Percentiles rank a stretch among this genome's conserved stretches.
These are phyloP conservation scores for Torymus aiolomorphi DNA, from an alignment of 2,888 invertebrate genomes.

Conservation along the genomic window DNA sequence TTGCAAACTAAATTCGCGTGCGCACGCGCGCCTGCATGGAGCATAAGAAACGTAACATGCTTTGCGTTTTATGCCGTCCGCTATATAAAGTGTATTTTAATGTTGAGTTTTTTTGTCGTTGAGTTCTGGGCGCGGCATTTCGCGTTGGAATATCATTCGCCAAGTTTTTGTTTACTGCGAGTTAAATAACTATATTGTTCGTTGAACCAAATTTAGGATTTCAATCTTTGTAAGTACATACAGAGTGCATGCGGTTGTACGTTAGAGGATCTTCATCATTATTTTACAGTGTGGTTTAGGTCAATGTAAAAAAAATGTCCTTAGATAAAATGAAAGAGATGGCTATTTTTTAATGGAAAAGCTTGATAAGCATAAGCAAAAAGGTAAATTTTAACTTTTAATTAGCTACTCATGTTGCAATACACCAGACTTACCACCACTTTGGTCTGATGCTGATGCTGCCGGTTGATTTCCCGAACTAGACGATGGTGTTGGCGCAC, in stretches of 20 bases:
- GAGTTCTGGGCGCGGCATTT: too few species aligned
- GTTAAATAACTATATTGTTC: background rate
- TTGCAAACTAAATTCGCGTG: conserved; percentile 33
- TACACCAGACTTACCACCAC: conserved; percentile 61
- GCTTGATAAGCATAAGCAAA: too few species aligned
- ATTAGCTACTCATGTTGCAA: too few species aligned
- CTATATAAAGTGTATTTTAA: conserved; percentile 25
- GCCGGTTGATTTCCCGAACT: conserved; percentile 62
- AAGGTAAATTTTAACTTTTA: conserved; percentile 2
- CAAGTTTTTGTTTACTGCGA: too few species aligned
- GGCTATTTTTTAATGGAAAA: too few species aligned
- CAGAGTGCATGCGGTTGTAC: too few species aligned
- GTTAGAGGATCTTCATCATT: too few species aligned
- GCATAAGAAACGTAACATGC: conserved; percentile 23
- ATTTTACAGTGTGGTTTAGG: too few species aligned
- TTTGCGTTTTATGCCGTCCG: conserved; percentile 19
- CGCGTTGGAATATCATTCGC: too few species aligned
- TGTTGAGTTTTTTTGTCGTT: background rate
- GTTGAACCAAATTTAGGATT: background rate
- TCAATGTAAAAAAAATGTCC: too few species aligned
- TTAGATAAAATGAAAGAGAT: too few species aligned
- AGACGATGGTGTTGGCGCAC: conserved; percentile 47
- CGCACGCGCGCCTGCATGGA: background rate
- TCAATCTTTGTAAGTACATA: too few species aligned
- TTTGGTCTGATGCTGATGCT: conserved; percentile 67